Evolutionary conservation across 1,140 invertebrate species (phyloP), one percentile per base, ranked within the genome.

Genomic region (Dufourea novaeangliae): DNA sequence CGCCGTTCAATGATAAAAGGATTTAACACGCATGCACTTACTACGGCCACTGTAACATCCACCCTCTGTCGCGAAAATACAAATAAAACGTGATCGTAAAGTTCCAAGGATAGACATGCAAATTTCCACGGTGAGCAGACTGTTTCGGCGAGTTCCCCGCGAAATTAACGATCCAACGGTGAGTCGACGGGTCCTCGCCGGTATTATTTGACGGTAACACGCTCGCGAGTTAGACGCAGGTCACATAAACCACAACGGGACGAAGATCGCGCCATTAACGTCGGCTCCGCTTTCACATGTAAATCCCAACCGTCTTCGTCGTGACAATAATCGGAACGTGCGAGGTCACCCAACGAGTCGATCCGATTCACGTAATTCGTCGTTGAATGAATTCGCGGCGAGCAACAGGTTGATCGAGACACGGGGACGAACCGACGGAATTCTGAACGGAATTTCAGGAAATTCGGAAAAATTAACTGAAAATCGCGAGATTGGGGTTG

Each of bases 101-200:
- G 1, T 5, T 11, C 22, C 11, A 27, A 32, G 17, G 27, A 32
- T 4, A 11, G 1, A 32, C 25, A 56, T 41, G 20, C 52, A 17
- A n/a, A 25, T 59, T 69, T 12, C 22, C 14, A 56, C 25, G 56
- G 29, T 10, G 52, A 56, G n/a, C 25, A 3, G 22, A 10, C 8
- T 63, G 10, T 17, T 41, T 32, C 29, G 20, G 6, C 22, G 27
- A 12, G 22, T 37, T 64, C 27, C 39, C 22, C 56, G 66, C 56
- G 32, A 62, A 17, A 75, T 82, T 80, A 80, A 82, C 57, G 57
- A 80, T 11, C 29, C 5, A 34, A 32, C 46, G 11, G 39, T 25
- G 27, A 44, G 37, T 20, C 34, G 62, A 14, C 14, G 54, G 70
- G 20, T 75, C 41, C 59, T 7, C 12, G 29, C 20, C 44, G 37